Evolutionary conservation across 2,797 vertebrate species (phyloP), one percentile per base, ranked within the genome.

Genomic region (Austrolebias charrua): DNA sequence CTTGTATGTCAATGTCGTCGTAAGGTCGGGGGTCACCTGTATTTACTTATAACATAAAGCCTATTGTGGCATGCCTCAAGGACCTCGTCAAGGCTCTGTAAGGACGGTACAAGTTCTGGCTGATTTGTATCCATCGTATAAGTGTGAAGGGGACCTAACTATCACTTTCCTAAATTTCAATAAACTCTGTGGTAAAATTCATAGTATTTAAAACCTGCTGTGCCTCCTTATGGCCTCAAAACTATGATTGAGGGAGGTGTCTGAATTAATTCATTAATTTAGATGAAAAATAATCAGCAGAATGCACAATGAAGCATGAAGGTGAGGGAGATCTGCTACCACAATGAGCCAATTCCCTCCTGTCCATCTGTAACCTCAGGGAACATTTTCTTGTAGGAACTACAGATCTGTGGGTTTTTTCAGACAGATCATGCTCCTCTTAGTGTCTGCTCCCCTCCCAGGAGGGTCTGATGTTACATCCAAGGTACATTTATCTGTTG

Each of bases 401-500:
- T 51, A 56, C 64, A 65, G 53, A 58, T 63, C 29, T 54, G 47
- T 55, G 44, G 14, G 24, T 24, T 8, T 63, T 80, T 65, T 60
- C 45, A 64, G 46, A 68, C 59, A 10, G n/a, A 66, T 44, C 42
- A 51, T 62, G 65, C 69, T 76, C 53, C 48, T 72, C 69, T 38
- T 52, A 65, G 63, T 47, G 65, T 75, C 63, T 57, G 31, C 49
- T 58, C 63, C n/a, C 14, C 19, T 64, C 60, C 70, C 75, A 19
- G 35, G 57, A 75, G 63, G 63, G 60, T 54, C 55, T 54, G 47
- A 59, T 57, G 58, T 80, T 73, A 63, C 55, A 76, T 71, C 71
- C 24, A 49, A 61, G 64, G 20, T 77, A 67, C 77, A 76, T 78
- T 73, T 42, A 64, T 75, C 67, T 68, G 33, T 72, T 86, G 79